A percentile compares a stretch with the other conserved stretches of the same genome.
phyloP scores from a whole-genome alignment of 2,113 vertebrate species.

The Ceuthmochares aereus region DNA sequence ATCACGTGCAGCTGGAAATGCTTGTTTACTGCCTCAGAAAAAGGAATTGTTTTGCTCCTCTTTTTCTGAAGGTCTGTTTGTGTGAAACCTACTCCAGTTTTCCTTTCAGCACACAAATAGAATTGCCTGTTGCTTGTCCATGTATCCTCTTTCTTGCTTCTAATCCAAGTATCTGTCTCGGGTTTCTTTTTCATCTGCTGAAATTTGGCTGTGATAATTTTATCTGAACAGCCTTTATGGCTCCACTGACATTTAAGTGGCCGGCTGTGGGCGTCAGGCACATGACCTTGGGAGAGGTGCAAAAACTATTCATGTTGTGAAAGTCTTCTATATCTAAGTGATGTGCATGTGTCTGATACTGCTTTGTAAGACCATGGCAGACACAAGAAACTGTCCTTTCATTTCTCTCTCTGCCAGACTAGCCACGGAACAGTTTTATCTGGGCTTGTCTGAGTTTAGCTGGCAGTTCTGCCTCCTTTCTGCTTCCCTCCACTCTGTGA shows the following conservation, averaged over 20 bases:
- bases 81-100: not conserved
- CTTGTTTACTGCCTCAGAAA: not conserved
- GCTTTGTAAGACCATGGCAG: not conserved
- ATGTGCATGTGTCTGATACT: accelerated
- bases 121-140: not conserved
- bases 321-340: not conserved
- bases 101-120: not conserved
- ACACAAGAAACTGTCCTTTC: not conserved
- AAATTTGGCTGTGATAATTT: slow-evolving; percentile 39
- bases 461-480: not conserved
- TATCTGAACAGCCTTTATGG: not conserved
- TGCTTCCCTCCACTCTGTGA: not conserved
- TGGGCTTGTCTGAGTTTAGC: not conserved
- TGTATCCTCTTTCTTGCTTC: slow-evolving; percentile 35
- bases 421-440: not conserved
- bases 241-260: not conserved
- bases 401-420: not conserved
- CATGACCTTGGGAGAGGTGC: slow-evolving; percentile 22
- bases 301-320: not conserved
- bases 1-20: not conserved
- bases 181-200: slow-evolving; percentile 52
- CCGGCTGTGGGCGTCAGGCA: not conserved
- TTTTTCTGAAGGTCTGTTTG: not conserved
- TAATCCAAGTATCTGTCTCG: slow-evolving; percentile 14
- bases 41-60: not conserved